Base-by-base conservation (phyloP, 2,797 vertebrate species). In the Sebastes baramenuke region DNA sequence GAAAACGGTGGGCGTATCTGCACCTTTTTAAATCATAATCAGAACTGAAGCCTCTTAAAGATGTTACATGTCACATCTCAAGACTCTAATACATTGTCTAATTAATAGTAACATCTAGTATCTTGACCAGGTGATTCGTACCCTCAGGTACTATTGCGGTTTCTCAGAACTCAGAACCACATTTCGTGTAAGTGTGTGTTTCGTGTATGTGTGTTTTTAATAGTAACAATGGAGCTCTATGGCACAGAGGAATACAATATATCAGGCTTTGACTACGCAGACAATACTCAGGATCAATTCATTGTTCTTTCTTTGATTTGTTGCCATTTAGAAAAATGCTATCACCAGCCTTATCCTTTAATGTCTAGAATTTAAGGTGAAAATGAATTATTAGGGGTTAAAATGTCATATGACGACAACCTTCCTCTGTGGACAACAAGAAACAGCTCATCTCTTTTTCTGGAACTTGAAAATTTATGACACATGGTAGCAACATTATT, bases 11-110 rank as follows among this genome's bases (percentile, higher is more conserved):
- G n/a, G 8, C 16, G 18, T 42, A 73, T 65, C 65, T 38, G 8
- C 27, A 62, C 20, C 22, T 32, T 30, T 81, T 75, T 10, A 58
- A 67, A 81, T 66, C 12, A 30, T 24, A 20, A 67, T 79, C 36
- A 34, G 11, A 38, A 16, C 18, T 10, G 12, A 59, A 61, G 29
- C 52, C 42, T 59, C 22, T 56, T 34, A 5, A 11, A 52, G 24
- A 22, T 46, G 16, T 2, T 4, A n/a, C n/a, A 24, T 29, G 22
- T 18, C 7, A 2, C 6, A 25, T 65, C 12, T 58, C 20, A 32
- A 34, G 38, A 72, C 18, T 70, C 2, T 10, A 46, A 10, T 34
- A 8, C 29, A 2, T 60, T 75, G 8, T 22, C 2, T 59, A 30
- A 32, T 27, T 8, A 54, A 62, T 49, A 20, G 24, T 52, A 52